Evolutionary conservation across 2,113 vertebrate species (phyloP).

Genomic region (Clarias macrocephalus): DNA sequence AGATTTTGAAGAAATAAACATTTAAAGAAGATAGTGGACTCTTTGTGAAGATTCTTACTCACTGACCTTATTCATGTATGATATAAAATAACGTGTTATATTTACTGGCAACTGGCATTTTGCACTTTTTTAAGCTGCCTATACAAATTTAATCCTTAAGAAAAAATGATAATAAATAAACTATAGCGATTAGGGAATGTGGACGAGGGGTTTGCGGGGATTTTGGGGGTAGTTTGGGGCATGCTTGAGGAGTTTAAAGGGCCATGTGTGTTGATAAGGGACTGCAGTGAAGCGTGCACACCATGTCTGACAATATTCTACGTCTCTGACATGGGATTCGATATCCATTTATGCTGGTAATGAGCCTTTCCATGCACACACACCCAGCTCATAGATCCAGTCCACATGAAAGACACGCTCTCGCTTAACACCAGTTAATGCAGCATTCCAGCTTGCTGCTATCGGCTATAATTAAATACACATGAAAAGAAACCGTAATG

Average conservation of each 20-base stretch:
- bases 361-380: background rate
- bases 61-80: too few species aligned
- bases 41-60: background rate
- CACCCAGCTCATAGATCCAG: background rate
- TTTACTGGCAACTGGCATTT: too few species aligned
- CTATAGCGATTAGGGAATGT: background rate
- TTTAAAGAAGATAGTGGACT: background rate
- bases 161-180: background rate
- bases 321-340: constrained; percentile 40
- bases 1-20: background rate
- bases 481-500: background rate
- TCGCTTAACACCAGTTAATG: background rate
- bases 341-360: constrained; percentile 24
- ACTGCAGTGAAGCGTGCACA: constrained; percentile 31
- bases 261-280: constrained; percentile 33
- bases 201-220: too few species aligned
- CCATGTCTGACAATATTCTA: constrained; percentile 27
- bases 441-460: background rate
- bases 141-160: background rate
- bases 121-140: background rate
- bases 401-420: background rate
- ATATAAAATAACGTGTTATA: too few species aligned
- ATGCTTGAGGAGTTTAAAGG: constrained; percentile 55
- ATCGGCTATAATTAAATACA: background rate
- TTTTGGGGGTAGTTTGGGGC: constrained; percentile 1